Evolutionary conservation across 1,140 invertebrate species (phyloP), one percentile per base, ranked within the genome.

Genomic region (Parapsyche elsis): DNA sequence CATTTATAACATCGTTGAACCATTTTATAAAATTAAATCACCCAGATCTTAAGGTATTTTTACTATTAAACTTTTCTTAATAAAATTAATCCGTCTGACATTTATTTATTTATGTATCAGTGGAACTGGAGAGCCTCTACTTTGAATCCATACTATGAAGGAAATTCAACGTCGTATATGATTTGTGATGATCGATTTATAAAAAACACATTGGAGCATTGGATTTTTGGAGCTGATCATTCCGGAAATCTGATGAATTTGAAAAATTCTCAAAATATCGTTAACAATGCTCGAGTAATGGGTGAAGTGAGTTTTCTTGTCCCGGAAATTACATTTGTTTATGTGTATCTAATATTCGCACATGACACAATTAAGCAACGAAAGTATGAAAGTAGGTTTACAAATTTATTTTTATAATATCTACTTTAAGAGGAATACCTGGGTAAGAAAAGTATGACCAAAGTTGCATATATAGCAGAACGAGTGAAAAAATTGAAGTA

Each of bases 121-220:
- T 97, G 95, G 95, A 84, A 92, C 64, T 99, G 97, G 97, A 81
- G 93, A 7, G 97, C 94, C 0, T 95, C 91, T 23, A 96, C 95
- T 0, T 87, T 98, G 19, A 98, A 98, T 90, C 97, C 97, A 0
- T 94, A 97, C 85, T 96, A 97, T 87, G 97, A 98, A 88, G 95
- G 93, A 0, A 97, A 97, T 86, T 89, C 90, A 0, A 85, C 92
- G 0, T 89, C 89, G 9, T 87, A 88, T 71, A 95, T 96, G 92
- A 93, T 98, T 30, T 92, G 90, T 73, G 96, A 98, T 87, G 96
- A 98, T 85, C 88, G 95, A 9, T 94, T 99, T 71, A 95, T 98
- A 73, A 89, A 92, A 10, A 88, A 93, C 80, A 97, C 95, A 0
- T 84, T 94, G 23, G 85, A 91, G 10, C 90, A 95, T 84, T 99